These are phyloP conservation scores for Thereva unica DNA, from an alignment of 2,888 invertebrate genomes.

Conservation along the genomic window DNA sequence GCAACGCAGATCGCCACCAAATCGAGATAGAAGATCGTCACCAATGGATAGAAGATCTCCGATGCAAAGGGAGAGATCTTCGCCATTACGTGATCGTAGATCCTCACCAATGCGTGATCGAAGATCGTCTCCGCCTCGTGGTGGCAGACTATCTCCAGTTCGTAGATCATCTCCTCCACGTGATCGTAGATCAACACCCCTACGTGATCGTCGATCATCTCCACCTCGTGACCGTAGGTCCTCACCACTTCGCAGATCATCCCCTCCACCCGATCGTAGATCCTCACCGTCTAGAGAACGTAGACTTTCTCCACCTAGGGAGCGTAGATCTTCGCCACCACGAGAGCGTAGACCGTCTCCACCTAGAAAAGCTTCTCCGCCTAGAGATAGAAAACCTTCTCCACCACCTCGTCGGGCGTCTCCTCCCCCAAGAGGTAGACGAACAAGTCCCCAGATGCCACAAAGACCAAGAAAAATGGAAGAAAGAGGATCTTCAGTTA, in stretches of 20 bases:
- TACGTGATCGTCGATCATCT: slow-evolving; percentile 52
- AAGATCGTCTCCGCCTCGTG: slow-evolving; percentile 52
- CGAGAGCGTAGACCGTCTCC: slow-evolving; percentile 45
- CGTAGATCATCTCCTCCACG: slow-evolving; percentile 10
- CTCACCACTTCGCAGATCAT: slow-evolving; percentile 34
- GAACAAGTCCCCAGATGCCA: slow-evolving; percentile 27
- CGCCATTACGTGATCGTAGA: slow-evolving; percentile 44
- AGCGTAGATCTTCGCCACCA: slow-evolving; percentile 42
- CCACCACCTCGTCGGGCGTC: background rate
- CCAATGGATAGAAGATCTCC: slow-evolving; percentile 43
- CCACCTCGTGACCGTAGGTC: slow-evolving; percentile 46
- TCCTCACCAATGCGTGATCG: slow-evolving; percentile 52
- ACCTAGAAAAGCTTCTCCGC: slow-evolving; percentile 40
- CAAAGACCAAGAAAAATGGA: slow-evolving; percentile 30
- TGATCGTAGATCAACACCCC: slow-evolving; percentile 46
- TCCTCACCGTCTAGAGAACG: slow-evolving; percentile 42
- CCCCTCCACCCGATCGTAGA: slow-evolving; percentile 44
- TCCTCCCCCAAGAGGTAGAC: slow-evolving; percentile 35
- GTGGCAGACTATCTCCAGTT: slow-evolving; percentile 11
- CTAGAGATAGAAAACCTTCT: slow-evolving; percentile 18
- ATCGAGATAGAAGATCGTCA: slow-evolving; percentile 49
- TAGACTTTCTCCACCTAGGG: slow-evolving; percentile 34
- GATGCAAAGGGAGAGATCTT: slow-evolving; percentile 39
- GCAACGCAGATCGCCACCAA: slow-evolving; percentile 39
- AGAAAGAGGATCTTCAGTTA: slow-evolving; percentile 34